Percentiles rank a stretch among this genome's conserved stretches.
phyloP scores from a whole-genome alignment of 1,140 invertebrate species.

The Sycophaga agraensis region DNA sequence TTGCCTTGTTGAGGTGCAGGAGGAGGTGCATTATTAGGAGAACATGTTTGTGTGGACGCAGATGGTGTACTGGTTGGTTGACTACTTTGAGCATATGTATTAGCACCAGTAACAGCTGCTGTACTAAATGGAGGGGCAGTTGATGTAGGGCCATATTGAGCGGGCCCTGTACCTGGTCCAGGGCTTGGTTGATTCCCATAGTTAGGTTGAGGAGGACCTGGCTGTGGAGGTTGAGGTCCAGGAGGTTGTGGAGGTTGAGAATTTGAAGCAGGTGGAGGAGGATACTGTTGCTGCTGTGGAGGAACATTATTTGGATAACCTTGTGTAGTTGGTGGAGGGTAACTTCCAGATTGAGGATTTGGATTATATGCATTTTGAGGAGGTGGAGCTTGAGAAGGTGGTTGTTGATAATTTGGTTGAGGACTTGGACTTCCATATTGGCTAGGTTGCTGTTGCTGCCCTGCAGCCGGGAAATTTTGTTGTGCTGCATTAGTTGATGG shows the following conservation, averaged over 20 bases:
- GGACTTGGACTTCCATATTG: constrained; percentile 54
- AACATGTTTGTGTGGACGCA: constrained; percentile 56
- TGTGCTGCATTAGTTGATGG: constrained; percentile 50
- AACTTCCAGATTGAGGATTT: constrained; percentile 47
- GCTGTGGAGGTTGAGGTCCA: constrained; percentile 48
- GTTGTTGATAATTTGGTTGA: constrained; percentile 53
- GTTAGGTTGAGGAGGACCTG: constrained; percentile 45
- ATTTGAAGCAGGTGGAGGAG: constrained; percentile 47
- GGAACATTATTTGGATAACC: constrained; percentile 53
- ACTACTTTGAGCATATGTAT: constrained; percentile 53
- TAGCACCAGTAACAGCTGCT: constrained; percentile 43
- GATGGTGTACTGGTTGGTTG: constrained; percentile 52
- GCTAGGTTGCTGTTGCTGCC: constrained; percentile 44
- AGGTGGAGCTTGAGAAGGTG: constrained; percentile 47
- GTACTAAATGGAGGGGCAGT: constrained; percentile 50
- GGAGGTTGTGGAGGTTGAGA: constrained; percentile 43
- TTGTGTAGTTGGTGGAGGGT: constrained; percentile 53
- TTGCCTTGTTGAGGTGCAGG: constrained; percentile 47
- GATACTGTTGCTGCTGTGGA: constrained; percentile 51
- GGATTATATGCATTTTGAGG: constrained; percentile 51
- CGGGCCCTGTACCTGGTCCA: constrained; percentile 48
- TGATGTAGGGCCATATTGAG: constrained; percentile 49
- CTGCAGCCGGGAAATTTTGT: constrained; percentile 48
- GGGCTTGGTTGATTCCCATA: constrained; percentile 54
- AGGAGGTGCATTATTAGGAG: constrained; percentile 48